Evolutionary conservation across 1,140 invertebrate species (phyloP).

Genomic region (Zophobas morio): DNA sequence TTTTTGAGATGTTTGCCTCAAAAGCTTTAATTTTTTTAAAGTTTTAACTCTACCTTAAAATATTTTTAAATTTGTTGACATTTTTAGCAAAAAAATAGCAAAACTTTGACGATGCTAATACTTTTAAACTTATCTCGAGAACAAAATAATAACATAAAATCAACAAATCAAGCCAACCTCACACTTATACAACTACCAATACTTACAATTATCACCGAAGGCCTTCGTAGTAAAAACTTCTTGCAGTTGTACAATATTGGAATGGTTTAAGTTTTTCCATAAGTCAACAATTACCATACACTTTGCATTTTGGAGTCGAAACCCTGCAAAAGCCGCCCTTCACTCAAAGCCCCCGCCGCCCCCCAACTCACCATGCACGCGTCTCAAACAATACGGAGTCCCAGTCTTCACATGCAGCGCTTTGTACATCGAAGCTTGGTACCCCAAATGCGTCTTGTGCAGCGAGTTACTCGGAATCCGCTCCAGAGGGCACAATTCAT

Average conservation of each 20-base stretch:
- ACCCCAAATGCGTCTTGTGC: slow-evolving; percentile 80
- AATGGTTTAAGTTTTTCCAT: slow-evolving; percentile 95
- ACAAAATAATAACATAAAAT: too few relatives aligned
- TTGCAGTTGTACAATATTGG: slow-evolving; percentile 92
- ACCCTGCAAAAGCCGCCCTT: slow-evolving; percentile 66
- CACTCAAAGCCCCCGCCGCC: too few relatives aligned
- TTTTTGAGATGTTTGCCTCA: too few relatives aligned
- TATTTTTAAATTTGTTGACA: too few relatives aligned
- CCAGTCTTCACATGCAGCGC: slow-evolving; percentile 92
- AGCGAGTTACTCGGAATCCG: slow-evolving; percentile 68
- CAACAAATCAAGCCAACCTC: too few relatives aligned
- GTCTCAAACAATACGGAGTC: slow-evolving; percentile 86
- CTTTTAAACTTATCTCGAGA: too few relatives aligned
- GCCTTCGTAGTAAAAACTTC: slow-evolving; percentile 97
- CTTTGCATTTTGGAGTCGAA: slow-evolving; percentile 86
- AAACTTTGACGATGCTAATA: too few relatives aligned
- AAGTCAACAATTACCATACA: slow-evolving; percentile 89
- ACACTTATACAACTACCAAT: not conserved
- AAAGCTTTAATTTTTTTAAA: too few relatives aligned
- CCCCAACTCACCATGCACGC: slow-evolving; percentile 81
- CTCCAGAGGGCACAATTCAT: slow-evolving; percentile 90
- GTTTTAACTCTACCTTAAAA: too few relatives aligned
- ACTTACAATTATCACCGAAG: slow-evolving; percentile 92
- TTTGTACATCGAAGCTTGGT: slow-evolving; percentile 91
- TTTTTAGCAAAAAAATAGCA: too few relatives aligned